phyloP scores from a whole-genome alignment of 2,113 vertebrate species.

The Saguinus midas region DNA sequence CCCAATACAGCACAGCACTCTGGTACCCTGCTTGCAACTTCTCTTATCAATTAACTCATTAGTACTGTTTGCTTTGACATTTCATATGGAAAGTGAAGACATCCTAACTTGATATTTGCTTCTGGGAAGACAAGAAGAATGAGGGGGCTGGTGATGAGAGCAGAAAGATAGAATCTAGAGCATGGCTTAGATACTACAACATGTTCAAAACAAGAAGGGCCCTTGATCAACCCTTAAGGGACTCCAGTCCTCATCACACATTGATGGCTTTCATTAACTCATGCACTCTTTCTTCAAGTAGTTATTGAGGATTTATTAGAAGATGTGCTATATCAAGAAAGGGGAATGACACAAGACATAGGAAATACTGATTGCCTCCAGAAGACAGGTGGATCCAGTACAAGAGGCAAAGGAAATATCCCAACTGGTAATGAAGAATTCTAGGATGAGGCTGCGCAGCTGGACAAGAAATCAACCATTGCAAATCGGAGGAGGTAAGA shows the following conservation, averaged over 20 bases:
- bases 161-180: not conserved
- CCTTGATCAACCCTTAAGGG: not conserved
- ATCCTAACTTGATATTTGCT: not conserved
- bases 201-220: not conserved
- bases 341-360: not conserved
- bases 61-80: slow-evolving; percentile 31
- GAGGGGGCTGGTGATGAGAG: not conserved
- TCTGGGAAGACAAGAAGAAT: not conserved
- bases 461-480: not conserved
- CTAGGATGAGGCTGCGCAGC: not conserved
- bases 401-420: not conserved
- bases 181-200: not conserved
- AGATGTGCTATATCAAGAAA: not conserved
- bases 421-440: not conserved
- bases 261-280: not conserved
- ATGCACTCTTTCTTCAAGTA: not conserved
- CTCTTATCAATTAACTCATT: slow-evolving; percentile 48
- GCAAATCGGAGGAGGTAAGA: not conserved
- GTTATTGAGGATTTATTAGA: not conserved
- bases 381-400: not conserved
- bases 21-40: slow-evolving; percentile 27
- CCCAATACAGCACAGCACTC: not conserved
- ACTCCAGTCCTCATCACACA: too few species aligned
- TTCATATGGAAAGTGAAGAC: not conserved
- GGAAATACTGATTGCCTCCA: not conserved